These are phyloP conservation scores for Drosophila nigricruria DNA, from an alignment of 2,888 invertebrate genomes.

Conservation along the genomic window DNA sequence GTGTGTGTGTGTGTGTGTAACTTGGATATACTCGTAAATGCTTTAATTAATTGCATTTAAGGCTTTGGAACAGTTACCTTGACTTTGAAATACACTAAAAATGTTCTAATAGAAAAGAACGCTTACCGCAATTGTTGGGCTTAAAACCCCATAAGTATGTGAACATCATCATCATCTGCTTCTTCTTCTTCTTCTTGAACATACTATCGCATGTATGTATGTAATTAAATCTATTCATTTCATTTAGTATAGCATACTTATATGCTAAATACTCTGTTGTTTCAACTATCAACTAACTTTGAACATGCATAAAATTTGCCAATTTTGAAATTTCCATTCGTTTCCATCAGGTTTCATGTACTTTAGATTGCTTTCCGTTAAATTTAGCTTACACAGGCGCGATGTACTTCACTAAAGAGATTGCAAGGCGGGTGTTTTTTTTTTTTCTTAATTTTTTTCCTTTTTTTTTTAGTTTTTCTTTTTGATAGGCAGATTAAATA, in stretches of 20 bases:
- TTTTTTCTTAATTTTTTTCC: background rate
- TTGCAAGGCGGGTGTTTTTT: slow-evolving; percentile 43
- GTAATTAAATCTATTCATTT: slow-evolving; percentile 28
- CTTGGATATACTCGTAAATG: slow-evolving; percentile 59
- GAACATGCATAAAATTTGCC: slow-evolving; percentile 28
- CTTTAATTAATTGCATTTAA: slow-evolving; percentile 62
- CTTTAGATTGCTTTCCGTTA: slow-evolving; percentile 69
- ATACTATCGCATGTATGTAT: too few relatives aligned
- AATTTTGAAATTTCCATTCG: slow-evolving; percentile 1
- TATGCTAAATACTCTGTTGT: background rate
- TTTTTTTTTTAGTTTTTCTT: background rate
- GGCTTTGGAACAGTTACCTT: slow-evolving; percentile 64
- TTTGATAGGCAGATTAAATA: slow-evolving; percentile 15
- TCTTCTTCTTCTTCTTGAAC: background rate
- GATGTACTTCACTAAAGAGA: slow-evolving; percentile 46
- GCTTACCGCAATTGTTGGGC: slow-evolving; percentile 21
- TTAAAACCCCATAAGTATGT: slow-evolving; percentile 31
- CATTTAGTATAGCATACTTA: slow-evolving; percentile 17
- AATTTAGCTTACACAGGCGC: slow-evolving; percentile 52
- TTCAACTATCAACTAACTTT: slow-evolving; percentile 7
- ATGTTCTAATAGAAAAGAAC: slow-evolving; percentile 39
- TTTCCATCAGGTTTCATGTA: slow-evolving; percentile 29
- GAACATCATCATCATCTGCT: slow-evolving; percentile 12
- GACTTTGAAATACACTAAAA: slow-evolving; percentile 30
- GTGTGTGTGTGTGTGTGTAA: slow-evolving; percentile 11